Conservation (phyloP, 2,888 invertebrate species). For the Agrochola circellaris region DNA sequence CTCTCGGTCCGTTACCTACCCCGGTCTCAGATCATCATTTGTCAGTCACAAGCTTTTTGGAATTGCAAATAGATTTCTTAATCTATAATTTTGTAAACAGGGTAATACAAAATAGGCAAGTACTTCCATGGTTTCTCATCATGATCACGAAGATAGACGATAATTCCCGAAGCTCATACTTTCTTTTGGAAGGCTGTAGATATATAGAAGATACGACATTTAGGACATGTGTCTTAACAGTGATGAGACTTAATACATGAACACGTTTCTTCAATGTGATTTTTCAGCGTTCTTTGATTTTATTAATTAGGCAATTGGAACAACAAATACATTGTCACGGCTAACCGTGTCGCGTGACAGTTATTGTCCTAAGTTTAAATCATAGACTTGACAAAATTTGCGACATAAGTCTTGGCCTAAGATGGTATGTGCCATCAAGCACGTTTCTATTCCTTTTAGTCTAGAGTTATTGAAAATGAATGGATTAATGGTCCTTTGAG, state of each 20-base stretch:
- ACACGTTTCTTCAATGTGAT: too few relatives aligned
- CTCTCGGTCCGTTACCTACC: not conserved
- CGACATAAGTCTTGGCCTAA: not conserved
- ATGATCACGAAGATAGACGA: not conserved
- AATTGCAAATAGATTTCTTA: not conserved
- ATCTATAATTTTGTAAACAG: not conserved
- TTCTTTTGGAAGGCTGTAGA: not conserved
- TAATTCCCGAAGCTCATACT: not conserved
- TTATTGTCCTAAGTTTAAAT: not conserved
- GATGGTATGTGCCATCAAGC: not conserved
- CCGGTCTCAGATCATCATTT: not conserved
- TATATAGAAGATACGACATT: not conserved
- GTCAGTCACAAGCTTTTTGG: not conserved
- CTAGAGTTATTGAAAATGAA: not conserved
- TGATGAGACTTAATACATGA: not conserved
- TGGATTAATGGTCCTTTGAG: not conserved
- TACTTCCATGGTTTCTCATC: not conserved
- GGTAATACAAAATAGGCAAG: not conserved
- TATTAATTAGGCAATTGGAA: slow-evolving; percentile 78
- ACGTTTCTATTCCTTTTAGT: not conserved
- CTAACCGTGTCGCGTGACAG: slow-evolving; percentile 76
- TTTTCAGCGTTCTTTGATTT: too few relatives aligned
- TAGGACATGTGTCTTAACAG: not conserved
- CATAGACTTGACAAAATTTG: not conserved
- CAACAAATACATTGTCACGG: slow-evolving; percentile 74